Conservation (phyloP, 2,888 invertebrate genomes). For the Pristionchus maxplancki region DNA sequence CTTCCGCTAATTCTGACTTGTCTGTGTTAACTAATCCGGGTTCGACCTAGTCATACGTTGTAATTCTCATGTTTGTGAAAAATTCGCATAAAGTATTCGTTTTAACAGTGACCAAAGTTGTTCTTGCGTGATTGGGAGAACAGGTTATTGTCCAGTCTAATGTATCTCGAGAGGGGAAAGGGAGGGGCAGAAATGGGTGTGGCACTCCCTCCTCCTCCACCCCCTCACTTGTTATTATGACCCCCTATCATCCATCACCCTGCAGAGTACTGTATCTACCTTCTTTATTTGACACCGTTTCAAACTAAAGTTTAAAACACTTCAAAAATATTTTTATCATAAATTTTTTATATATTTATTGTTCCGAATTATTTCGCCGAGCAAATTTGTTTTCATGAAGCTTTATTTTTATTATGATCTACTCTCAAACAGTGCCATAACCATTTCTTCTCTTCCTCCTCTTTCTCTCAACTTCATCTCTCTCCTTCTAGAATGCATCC, state of each 20-base stretch:
- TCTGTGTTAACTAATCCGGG: background rate
- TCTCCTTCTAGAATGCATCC: constrained; percentile 32
- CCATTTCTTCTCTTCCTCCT: too few relatives aligned
- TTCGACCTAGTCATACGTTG: background rate
- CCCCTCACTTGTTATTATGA: background rate
- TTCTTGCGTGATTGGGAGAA: constrained; percentile 14
- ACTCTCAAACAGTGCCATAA: background rate
- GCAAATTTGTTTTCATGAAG: too few relatives aligned
- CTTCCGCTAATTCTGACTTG: background rate
- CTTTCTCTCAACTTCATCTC: too few relatives aligned
- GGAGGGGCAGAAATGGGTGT: constrained; percentile 23
- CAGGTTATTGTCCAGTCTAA: constrained; percentile 46
- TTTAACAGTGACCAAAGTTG: background rate
- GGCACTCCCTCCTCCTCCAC: background rate
- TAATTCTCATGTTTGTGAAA: background rate
- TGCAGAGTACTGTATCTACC: background rate
- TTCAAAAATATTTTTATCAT: too few relatives aligned
- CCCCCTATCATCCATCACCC: background rate
- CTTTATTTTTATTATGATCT: background rate
- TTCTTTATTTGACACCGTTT: background rate
- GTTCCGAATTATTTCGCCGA: too few relatives aligned
- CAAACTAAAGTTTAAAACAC: background rate
- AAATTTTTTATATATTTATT: too few relatives aligned
- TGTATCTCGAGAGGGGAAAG: constrained; percentile 19
- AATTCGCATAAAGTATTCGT: background rate